Percentiles rank a stretch among this genome's conserved stretches.
These are phyloP conservation scores for Rugalucina vietnamica DNA, from an alignment of 2,888 invertebrate genomes.

Conservation along the genomic window DNA sequence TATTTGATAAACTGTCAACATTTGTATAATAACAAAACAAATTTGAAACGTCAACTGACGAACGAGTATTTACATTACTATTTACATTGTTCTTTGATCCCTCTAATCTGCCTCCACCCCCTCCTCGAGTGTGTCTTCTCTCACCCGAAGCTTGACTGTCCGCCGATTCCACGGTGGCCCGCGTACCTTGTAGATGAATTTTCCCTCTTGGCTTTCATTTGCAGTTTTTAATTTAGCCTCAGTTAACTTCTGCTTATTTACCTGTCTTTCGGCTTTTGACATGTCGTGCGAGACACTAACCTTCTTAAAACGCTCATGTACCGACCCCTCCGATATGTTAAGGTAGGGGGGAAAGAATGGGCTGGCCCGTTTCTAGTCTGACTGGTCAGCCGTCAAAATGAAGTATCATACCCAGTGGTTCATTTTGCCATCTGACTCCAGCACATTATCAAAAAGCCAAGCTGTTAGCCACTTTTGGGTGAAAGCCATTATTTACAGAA, in stretches of 20 bases:
- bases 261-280: conserved; percentile 30
- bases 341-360: too few relatives aligned
- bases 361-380: too few relatives aligned
- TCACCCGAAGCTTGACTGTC: neutral
- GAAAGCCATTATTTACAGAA: too few relatives aligned
- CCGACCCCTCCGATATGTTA: neutral
- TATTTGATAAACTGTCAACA: conserved; percentile 9
- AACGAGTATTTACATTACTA: neutral
- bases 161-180: neutral
- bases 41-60: neutral
- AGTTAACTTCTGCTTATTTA: neutral
- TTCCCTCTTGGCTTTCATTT: neutral
- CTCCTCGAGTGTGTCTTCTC: neutral
- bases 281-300: conserved; percentile 6
- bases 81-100: neutral
- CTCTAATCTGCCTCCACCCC: neutral
- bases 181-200: neutral
- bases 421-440: too few relatives aligned
- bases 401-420: too few relatives aligned
- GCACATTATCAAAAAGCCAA: too few relatives aligned
- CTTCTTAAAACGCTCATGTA: neutral
- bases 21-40: conserved; percentile 6
- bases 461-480: too few relatives aligned
- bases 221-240: neutral
- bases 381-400: too few relatives aligned